Evolutionary conservation across 2,888 invertebrate species (phyloP), one percentile per base, ranked within the genome.

Genomic region (Formica aserva): DNA sequence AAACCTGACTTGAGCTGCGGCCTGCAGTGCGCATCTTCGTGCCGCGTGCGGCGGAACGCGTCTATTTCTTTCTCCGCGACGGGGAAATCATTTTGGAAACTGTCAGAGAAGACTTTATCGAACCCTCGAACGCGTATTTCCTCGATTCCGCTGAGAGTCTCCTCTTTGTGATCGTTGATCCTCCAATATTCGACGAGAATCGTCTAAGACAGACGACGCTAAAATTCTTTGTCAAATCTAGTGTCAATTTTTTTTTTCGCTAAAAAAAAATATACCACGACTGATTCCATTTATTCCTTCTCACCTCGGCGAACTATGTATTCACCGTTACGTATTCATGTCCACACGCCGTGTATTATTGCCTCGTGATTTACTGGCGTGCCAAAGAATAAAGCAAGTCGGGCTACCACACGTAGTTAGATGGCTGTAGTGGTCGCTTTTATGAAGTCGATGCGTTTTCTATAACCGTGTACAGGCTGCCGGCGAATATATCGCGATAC

Each of bases 1-100:
- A 85, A 77, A 85, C 83, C 71, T 87, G 55, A 45, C 55, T 62
- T 38, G 65, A 52, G 35, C 11, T 60, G n/a, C 63, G 63, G 62
- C 15, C 38, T 8, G 32, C 45, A 62, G 29, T 60, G 72, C 29
- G 38, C 55, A 72, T 35, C 45, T 26, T 72, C 22, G 32, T 26
- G 32, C n/a, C 22, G 45, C 8, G 15, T 55, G 26, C 26, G 9
- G 15, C 69, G 41, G 69, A 66, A 66, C 66, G 67, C 18, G 22
- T 11, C 6, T 18, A 2, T 52, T 8, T 48, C 52, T 15, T n/a
- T 6, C n/a, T n/a, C 35, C 32, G 29, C 22, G n/a, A 65, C 35
- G 35, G 13, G n/a, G 13, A 35, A 35, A 8, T 52, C 52, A 8
- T 52, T n/a, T n/a, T n/a, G 52, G n/a, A 2, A 18, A 52, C 52